Percentiles rank a stretch among this genome's conserved stretches.
phyloP scores from a whole-genome alignment of 2,113 vertebrate species.

The Cranoglanis bouderius region DNA sequence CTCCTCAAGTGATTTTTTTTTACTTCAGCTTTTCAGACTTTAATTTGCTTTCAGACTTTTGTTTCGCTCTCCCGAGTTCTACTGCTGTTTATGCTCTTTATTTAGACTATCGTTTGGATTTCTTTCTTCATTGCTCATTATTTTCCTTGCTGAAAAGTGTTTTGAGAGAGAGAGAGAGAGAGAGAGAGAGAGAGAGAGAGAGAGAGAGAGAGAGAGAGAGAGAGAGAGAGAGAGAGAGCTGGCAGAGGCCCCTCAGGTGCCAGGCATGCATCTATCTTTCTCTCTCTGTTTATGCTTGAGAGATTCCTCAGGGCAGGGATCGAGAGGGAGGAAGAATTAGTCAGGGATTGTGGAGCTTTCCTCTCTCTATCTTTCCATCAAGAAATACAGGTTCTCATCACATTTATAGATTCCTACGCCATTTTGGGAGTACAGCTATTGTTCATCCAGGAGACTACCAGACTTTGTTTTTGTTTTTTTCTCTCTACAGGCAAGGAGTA shows the following conservation, averaged over 20 bases:
- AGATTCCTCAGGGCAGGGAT: background rate
- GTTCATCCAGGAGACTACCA: background rate
- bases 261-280: background rate
- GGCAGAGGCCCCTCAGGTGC: background rate
- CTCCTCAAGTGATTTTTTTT: background rate
- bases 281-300: background rate
- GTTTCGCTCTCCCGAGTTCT: background rate
- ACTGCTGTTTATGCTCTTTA: background rate
- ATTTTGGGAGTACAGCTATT: background rate
- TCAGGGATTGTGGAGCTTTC: background rate
- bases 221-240: background rate
- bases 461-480: background rate
- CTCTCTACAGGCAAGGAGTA: background rate
- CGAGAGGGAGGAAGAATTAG: background rate
- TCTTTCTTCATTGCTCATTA: background rate
- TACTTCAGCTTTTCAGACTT: background rate
- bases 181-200: background rate
- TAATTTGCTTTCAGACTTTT: background rate
- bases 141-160: background rate
- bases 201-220: background rate
- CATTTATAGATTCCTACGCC: background rate
- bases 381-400: background rate
- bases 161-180: background rate
- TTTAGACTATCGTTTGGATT: background rate
- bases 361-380: background rate